These are phyloP conservation scores for Cuniculus paca DNA, from an alignment of 2,797 vertebrate species.

Conservation along the genomic window DNA sequence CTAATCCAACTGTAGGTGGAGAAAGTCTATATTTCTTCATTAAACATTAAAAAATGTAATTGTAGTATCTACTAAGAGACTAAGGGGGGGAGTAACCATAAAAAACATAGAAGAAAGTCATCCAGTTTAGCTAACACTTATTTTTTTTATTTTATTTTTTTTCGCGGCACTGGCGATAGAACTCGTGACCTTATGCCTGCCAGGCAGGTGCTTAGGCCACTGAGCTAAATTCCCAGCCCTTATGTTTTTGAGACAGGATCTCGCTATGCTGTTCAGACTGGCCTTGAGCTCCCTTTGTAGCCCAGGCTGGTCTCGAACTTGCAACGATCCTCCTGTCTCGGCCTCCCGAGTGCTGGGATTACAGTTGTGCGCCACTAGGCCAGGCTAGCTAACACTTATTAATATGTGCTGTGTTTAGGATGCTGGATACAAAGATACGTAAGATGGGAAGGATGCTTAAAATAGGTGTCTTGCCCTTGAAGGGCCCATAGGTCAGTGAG, in stretches of 20 bases:
- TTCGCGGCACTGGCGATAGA: too few relatives aligned
- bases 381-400: background rate
- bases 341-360: too few relatives aligned
- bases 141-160: too few relatives aligned
- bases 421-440: background rate
- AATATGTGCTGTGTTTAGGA: background rate
- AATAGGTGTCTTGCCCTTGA: background rate
- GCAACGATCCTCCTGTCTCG: too few relatives aligned
- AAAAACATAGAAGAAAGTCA: background rate
- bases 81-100: background rate
- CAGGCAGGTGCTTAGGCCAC: too few relatives aligned
- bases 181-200: too few relatives aligned
- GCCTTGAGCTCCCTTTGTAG: too few relatives aligned
- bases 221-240: too few relatives aligned
- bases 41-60: slow-evolving; percentile 9
- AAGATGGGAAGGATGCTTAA: background rate
- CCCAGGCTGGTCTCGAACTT: too few relatives aligned
- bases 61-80: background rate
- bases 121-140: background rate
- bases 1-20: background rate
- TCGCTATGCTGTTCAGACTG: too few relatives aligned
- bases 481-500: background rate
- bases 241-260: too few relatives aligned
- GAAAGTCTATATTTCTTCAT: background rate
- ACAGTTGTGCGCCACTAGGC: too few relatives aligned